Evolutionary conservation across 1,140 invertebrate species (phyloP).

Genomic region (Myzus persicae): DNA sequence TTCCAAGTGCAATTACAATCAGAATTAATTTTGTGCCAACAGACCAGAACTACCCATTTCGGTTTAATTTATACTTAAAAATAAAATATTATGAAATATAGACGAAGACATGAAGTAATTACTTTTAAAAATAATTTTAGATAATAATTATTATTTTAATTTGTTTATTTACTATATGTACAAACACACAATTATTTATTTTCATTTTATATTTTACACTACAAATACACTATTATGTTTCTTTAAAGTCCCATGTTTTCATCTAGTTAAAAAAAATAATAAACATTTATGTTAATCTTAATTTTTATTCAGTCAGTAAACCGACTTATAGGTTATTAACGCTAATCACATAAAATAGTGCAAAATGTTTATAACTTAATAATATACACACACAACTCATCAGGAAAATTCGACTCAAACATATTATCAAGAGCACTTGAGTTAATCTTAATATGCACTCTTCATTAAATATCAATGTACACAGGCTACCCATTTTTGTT

Average conservation of each 20-base stretch:
- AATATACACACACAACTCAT: not conserved
- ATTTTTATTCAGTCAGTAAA: too few species aligned
- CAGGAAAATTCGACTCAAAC: not conserved
- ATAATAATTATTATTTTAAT: not conserved
- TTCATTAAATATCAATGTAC: not conserved
- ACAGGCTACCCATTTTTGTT: not conserved
- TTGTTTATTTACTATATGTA: not conserved
- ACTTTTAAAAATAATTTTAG: not conserved
- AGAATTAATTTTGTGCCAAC: constrained; percentile 33
- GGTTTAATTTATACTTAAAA: not conserved
- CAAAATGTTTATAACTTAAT: not conserved
- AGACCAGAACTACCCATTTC: not conserved
- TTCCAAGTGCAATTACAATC: constrained; percentile 14
- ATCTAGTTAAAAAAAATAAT: not conserved
- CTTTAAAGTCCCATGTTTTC: not conserved
- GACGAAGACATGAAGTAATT: not conserved
- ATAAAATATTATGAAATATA: not conserved
- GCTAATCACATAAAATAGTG: not conserved
- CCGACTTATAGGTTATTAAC: too few species aligned
- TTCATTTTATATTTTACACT: not conserved
- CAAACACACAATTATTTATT: not conserved
- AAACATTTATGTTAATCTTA: not conserved
- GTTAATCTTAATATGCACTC: not conserved
- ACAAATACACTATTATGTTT: not conserved
- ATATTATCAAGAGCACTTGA: not conserved